These are phyloP conservation scores for Cichlasoma orientale DNA, from an alignment of 2,797 vertebrate species.

Conservation along the genomic window DNA sequence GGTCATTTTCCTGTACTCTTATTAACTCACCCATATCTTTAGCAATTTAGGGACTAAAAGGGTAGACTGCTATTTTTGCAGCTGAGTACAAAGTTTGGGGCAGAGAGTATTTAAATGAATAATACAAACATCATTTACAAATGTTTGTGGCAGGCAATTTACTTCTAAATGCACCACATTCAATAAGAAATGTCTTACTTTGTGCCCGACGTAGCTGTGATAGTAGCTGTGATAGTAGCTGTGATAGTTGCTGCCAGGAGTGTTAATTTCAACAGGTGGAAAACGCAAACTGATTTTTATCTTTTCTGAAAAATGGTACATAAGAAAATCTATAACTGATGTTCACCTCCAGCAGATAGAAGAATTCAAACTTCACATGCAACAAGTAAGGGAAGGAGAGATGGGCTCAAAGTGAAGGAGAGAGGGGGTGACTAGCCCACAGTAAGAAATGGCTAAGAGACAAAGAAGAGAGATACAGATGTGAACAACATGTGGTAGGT, in stretches of 20 bases:
- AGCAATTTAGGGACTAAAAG: too few relatives aligned
- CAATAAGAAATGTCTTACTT: not conserved
- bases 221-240: not conserved
- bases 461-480: not conserved
- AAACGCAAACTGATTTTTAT: not conserved
- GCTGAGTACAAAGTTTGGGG: not conserved
- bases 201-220: not conserved
- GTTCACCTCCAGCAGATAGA: not conserved
- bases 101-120: not conserved
- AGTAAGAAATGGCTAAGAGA: not conserved
- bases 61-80: too few relatives aligned
- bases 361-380: not conserved
- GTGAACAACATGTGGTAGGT: not conserved
- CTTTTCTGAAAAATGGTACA: not conserved
- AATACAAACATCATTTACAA: not conserved
- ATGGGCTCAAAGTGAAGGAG: not conserved
- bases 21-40: too few relatives aligned
- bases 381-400: not conserved
- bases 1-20: not conserved
- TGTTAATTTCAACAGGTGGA: not conserved
- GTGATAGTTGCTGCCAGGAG: not conserved
- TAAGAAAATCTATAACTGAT: not conserved
- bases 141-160: constrained; percentile 1
- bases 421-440: not conserved
- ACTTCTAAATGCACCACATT: not conserved